A percentile compares a stretch with the other conserved stretches of the same genome.
Evolutionary conservation across 2,797 vertebrate genomes (phyloP).

Genomic region (Lepidocolaptes lacrymiger): DNA sequence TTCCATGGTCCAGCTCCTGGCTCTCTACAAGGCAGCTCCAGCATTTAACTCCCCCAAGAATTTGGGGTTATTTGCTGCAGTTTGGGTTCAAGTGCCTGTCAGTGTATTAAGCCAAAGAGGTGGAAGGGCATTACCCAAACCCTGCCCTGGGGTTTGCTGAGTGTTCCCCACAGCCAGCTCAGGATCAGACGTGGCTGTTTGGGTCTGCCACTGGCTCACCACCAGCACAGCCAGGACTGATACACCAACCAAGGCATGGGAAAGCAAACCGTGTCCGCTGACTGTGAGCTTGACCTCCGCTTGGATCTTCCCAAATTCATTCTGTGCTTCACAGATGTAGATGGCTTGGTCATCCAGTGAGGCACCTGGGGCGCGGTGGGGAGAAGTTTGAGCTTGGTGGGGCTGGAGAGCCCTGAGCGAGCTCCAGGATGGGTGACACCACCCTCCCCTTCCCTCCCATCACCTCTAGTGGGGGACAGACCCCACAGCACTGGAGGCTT

Average conservation of each 20-base stretch:
- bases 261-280: conserved; percentile 84
- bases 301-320: conserved; percentile 85
- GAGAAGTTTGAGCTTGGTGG: neutral
- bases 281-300: conserved; percentile 81
- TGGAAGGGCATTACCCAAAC: neutral
- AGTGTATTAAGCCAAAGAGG: neutral
- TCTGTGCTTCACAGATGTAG: conserved; percentile 88
- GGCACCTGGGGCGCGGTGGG: conserved; percentile 71
- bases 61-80: accelerated
- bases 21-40: accelerated
- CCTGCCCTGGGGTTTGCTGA: neutral
- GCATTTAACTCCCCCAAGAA: neutral
- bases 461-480: accelerated
- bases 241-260: neutral
- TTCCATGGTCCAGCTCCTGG: neutral
- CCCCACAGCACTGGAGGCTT: neutral
- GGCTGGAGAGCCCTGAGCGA: accelerated
- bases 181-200: neutral
- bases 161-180: accelerated
- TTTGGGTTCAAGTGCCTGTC: neutral
- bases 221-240: accelerated
- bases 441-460: neutral
- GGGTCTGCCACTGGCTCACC: accelerated
- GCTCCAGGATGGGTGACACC: neutral
- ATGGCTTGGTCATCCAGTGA: conserved; percentile 84